A percentile compares a stretch with the other conserved stretches of the same genome.
These are phyloP conservation scores for Brachynemurus nebulosus DNA, from an alignment of 2,888 invertebrate species.

Conservation along the genomic window DNA sequence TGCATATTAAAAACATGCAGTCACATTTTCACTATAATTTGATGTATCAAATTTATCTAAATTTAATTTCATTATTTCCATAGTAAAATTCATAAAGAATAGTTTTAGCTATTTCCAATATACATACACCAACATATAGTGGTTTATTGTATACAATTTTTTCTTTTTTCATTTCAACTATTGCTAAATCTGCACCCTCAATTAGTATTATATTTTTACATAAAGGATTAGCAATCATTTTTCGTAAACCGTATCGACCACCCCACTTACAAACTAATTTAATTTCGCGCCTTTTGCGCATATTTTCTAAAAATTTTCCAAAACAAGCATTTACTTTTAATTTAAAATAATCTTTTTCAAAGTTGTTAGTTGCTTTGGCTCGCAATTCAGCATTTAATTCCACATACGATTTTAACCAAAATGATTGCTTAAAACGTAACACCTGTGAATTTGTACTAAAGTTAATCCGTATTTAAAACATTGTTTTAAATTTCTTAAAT, in stretches of 20 bases:
- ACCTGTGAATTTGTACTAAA: conserved; percentile 14
- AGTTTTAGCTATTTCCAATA: not conserved
- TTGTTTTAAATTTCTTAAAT: conserved; percentile 5
- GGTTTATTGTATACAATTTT: not conserved
- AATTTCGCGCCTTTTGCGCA: conserved; percentile 11
- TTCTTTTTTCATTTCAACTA: not conserved
- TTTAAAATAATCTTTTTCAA: conserved; percentile 16
- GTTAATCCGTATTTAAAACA: conserved; percentile 4
- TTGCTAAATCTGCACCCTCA: not conserved
- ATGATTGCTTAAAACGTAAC: conserved; percentile 16
- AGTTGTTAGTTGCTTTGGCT: conserved; percentile 14
- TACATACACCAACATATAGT: not conserved
- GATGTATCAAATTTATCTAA: no score
- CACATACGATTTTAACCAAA: conserved; percentile 16
- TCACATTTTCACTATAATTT: no score
- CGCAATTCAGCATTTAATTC: conserved; percentile 14
- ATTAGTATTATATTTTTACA: not conserved
- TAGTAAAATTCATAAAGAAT: conserved; percentile 1
- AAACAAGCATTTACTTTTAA: conserved; percentile 16
- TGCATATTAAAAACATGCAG: no score
- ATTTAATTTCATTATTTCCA: no score
- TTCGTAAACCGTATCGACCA: not conserved
- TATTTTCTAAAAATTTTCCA: conserved; percentile 17
- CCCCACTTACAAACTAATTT: conserved; percentile 10
- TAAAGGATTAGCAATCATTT: not conserved